Evolutionary conservation across 2,113 vertebrate species (phyloP).

Genomic region (Zosterops lateralis): DNA sequence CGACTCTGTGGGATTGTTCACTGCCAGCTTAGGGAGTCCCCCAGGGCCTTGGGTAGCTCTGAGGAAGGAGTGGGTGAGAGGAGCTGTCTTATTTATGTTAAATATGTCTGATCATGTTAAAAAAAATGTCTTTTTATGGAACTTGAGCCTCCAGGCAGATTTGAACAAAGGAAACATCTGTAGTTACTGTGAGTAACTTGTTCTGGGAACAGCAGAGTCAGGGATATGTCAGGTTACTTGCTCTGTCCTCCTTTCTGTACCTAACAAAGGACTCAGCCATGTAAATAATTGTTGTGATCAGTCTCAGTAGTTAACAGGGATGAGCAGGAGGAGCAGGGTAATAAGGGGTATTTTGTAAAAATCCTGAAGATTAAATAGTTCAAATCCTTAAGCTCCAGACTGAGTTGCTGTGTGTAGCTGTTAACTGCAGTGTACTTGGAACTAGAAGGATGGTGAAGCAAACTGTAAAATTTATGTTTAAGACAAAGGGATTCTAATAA

Average conservation of each 20-base stretch:
- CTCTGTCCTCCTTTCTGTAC: fast-evolving
- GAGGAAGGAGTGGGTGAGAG: constrained; percentile 11
- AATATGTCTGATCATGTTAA: not conserved
- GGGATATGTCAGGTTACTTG: not conserved
- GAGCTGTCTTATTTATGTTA: constrained; percentile 16
- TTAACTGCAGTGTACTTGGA: not conserved
- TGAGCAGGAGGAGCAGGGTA: not conserved
- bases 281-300: not conserved
- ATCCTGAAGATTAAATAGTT: not conserved
- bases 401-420: not conserved
- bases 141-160: constrained; percentile 7
- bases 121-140: constrained; percentile 11
- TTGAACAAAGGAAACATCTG: not conserved
- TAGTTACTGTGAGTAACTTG: not conserved
- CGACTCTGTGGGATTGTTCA: not conserved
- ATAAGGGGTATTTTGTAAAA: not conserved
- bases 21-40: not conserved
- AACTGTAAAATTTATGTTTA: not conserved
- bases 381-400: not conserved
- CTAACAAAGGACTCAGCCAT: not conserved
- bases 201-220: not conserved
- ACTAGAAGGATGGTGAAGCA: not conserved
- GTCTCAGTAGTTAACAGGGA: not conserved
- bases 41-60: not conserved
- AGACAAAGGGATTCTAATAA: not conserved